Evolutionary conservation across 2,113 vertebrate genomes (phyloP).

Genomic region (Hypanus sabinus): DNA sequence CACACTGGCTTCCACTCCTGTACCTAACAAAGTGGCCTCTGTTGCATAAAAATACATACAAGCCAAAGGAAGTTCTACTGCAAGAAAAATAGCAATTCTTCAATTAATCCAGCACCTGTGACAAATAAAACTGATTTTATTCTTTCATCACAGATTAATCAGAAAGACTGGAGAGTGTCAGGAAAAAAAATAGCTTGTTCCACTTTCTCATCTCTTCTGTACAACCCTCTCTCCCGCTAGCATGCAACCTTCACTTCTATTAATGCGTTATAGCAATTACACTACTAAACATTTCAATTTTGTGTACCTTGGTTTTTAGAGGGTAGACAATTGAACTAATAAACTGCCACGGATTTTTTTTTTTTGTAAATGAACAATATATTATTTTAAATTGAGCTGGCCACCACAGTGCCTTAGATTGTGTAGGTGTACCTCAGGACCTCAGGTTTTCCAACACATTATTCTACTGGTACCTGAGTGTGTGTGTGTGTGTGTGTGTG

Average conservation of each 20-base stretch:
- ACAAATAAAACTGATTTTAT: too few species aligned
- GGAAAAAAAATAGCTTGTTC: background rate
- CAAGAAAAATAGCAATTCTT: too few species aligned
- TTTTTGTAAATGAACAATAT: background rate
- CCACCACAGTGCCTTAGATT: background rate
- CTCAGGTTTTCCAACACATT: background rate
- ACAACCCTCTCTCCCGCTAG: background rate
- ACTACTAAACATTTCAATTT: background rate
- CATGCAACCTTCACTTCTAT: background rate
- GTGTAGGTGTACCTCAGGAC: background rate
- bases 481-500: too few species aligned
- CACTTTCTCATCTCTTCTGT: background rate
- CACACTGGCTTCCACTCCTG: too few species aligned
- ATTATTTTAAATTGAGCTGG: background rate
- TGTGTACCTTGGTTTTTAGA: background rate
- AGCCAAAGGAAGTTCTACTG: too few species aligned
- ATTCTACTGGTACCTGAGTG: background rate
- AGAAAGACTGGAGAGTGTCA: background rate
- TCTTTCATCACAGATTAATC: background rate
- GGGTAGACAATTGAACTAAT: background rate
- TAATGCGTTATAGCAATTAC: background rate
- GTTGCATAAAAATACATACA: too few species aligned
- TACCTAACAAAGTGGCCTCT: too few species aligned
- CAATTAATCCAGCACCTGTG: too few species aligned
- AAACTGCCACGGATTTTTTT: background rate